Conservation (phyloP, 2,797 vertebrate genomes). For the Hirundo rustica region DNA sequence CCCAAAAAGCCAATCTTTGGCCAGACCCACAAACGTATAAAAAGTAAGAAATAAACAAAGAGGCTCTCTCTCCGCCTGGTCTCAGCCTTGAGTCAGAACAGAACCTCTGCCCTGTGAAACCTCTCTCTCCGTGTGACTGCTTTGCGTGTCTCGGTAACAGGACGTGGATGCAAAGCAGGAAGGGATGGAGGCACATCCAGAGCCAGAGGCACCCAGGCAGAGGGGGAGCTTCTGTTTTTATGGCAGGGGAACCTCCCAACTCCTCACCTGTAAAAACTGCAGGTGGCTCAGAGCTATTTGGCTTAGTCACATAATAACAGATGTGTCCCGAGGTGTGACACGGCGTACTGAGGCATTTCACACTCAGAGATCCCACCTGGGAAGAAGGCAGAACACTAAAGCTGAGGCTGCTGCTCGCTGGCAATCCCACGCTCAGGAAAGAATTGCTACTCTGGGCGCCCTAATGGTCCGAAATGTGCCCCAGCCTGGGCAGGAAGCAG, state of each 20-base stretch:
- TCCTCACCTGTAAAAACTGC: slow-evolving; percentile 92
- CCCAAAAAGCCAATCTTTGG: too few relatives aligned
- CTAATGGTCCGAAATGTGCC: neutral
- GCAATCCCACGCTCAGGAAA: neutral
- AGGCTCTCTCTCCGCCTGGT: too few relatives aligned
- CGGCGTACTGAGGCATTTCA: slow-evolving; percentile 94
- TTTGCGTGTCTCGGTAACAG: too few relatives aligned
- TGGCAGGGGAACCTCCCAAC: neutral
- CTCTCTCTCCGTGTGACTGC: too few relatives aligned
- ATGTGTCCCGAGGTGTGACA: slow-evolving; percentile 98
- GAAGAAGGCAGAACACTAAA: slow-evolving; percentile 19
- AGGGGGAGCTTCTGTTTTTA: neutral
- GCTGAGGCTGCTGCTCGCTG: slow-evolving; percentile 19
- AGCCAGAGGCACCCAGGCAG: neutral
- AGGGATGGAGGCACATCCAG: neutral
- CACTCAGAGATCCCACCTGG: slow-evolving; percentile 89
- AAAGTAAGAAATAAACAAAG: too few relatives aligned
- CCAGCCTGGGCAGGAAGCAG: neutral
- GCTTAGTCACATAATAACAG: slow-evolving; percentile 95
- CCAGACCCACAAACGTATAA: too few relatives aligned
- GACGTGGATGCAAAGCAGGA: neutral
- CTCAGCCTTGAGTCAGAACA: too few relatives aligned
- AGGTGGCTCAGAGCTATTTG: slow-evolving; percentile 85
- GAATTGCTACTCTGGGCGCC: neutral
- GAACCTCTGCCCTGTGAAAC: too few relatives aligned